Percentiles rank a stretch among this genome's conserved stretches.
Evolutionary conservation across 2,113 vertebrate genomes (phyloP).

Genomic region (Nematolebias whitei): DNA sequence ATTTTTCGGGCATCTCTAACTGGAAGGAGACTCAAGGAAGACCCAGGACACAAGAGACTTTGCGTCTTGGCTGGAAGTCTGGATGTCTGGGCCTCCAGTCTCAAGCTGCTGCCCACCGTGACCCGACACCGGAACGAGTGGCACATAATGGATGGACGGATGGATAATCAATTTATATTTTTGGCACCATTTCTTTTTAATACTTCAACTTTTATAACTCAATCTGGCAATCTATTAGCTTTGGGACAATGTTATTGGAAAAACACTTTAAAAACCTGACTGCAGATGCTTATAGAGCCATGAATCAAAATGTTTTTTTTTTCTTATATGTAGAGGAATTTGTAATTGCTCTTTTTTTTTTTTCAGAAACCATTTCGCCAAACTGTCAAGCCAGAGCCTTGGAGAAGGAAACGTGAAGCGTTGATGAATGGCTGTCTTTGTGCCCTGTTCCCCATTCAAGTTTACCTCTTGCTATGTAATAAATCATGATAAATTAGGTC

Average conservation of each 20-base stretch:
- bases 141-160: no score
- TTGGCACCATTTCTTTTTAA: constrained; percentile 1
- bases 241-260: constrained; percentile 58
- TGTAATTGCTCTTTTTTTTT: constrained; percentile 64
- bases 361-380: constrained; percentile 52
- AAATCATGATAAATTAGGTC: constrained; percentile 69
- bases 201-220: constrained; percentile 47
- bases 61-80: no score
- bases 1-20: no score
- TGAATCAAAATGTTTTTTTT: constrained; percentile 64
- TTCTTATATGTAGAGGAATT: constrained; percentile 48
- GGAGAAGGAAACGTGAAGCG: constrained; percentile 55
- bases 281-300: constrained; percentile 49
- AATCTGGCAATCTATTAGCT: constrained; percentile 63
- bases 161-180: constrained; percentile 33
- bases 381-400: constrained; percentile 44
- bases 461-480: constrained; percentile 62
- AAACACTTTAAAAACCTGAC: constrained; percentile 65
- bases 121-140: no score
- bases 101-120: no score
- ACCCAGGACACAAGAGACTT: no score
- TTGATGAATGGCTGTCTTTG: constrained; percentile 77
- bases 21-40: no score
- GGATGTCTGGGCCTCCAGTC: no score
- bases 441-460: constrained; percentile 40